Evolutionary conservation across 2,113 vertebrate genomes (phyloP).

Genomic region (Rattus rattus): DNA sequence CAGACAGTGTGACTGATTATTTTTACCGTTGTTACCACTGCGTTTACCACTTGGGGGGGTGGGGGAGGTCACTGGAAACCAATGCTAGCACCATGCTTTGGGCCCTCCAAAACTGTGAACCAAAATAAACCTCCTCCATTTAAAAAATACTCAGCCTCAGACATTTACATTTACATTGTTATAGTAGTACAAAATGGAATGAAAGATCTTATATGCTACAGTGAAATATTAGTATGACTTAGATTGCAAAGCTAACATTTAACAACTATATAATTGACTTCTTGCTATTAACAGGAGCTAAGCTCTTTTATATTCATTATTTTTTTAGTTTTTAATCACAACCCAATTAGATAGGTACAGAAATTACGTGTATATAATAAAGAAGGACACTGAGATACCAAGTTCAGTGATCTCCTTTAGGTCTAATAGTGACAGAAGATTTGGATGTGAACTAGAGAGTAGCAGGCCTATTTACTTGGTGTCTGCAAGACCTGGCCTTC

Average conservation of each 20-base stretch:
- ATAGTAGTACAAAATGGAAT: not conserved
- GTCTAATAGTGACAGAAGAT: not conserved
- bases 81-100: not conserved
- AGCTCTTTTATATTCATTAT: not conserved
- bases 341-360: not conserved
- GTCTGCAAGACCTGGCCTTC: not conserved
- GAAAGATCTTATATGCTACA: not conserved
- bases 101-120: not conserved
- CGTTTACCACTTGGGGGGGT: not conserved
- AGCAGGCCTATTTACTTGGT: conserved; percentile 5
- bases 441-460: not conserved
- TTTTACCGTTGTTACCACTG: not conserved
- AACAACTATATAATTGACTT: not conserved
- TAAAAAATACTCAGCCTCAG: not conserved
- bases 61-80: not conserved
- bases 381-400: not conserved
- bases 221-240: not conserved
- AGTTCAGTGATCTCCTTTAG: not conserved
- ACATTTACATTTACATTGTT: not conserved
- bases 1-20: not conserved
- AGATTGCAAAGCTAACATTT: conserved; percentile 10
- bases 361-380: conserved; percentile 25
- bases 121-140: conserved; percentile 1
- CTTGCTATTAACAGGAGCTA: conserved; percentile 10
- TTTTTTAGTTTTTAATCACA: conserved; percentile 31